Percentiles rank a stretch among this genome's conserved stretches.
Evolutionary conservation across 2,113 vertebrate genomes (phyloP).

Genomic region (Macaca nemestrina): DNA sequence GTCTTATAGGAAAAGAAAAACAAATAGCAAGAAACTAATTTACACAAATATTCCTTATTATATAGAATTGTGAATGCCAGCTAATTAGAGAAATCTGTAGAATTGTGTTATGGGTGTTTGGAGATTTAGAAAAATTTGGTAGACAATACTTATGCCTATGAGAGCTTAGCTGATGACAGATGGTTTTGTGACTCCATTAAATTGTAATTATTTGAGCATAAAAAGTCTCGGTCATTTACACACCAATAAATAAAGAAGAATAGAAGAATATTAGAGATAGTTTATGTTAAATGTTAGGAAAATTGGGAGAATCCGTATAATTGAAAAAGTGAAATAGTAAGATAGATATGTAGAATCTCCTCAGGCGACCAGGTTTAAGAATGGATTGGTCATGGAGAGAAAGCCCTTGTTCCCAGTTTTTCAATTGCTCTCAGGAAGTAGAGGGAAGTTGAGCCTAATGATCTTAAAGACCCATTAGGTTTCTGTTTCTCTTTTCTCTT

Average conservation of each 20-base stretch:
- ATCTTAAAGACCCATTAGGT: not conserved
- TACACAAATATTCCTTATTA: not conserved
- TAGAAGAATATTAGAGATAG: not conserved
- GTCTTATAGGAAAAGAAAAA: not conserved
- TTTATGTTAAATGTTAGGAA: not conserved
- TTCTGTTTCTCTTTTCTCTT: conserved; percentile 22
- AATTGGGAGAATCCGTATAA: not conserved
- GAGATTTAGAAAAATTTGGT: not conserved
- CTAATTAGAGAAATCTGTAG: not conserved
- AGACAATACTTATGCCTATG: not conserved
- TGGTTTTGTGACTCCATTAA: not conserved
- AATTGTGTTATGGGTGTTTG: not conserved
- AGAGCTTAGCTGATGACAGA: not conserved
- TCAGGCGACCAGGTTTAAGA: not conserved
- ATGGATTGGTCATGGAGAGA: not conserved
- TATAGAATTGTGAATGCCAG: not conserved
- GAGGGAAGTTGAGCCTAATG: not conserved
- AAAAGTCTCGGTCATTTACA: not conserved
- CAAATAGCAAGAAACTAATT: not conserved
- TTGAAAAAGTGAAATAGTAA: not conserved
- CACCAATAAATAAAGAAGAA: not conserved
- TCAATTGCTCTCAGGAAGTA: not conserved
- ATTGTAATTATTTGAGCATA: not conserved
- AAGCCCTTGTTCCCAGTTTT: not conserved
- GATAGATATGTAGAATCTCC: not conserved